phyloP scores from a whole-genome alignment of 2,797 vertebrate genomes.

The Eulemur mongoz region DNA sequence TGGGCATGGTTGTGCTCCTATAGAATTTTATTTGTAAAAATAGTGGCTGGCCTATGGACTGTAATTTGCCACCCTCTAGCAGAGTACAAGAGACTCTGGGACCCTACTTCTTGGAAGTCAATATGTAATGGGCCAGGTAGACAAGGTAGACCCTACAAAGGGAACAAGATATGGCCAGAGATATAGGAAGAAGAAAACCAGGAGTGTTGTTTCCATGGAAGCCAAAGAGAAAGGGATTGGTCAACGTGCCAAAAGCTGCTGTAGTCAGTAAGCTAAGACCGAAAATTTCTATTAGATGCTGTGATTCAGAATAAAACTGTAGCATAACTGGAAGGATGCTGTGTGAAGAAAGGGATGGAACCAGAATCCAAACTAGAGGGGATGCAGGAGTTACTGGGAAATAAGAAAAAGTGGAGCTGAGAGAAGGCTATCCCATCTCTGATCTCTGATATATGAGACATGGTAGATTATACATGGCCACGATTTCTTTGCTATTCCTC shows the following conservation, averaged over 20 bases:
- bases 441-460: neutral
- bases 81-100: neutral
- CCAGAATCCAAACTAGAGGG: neutral
- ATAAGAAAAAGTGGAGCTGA: neutral
- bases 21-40: conserved; percentile 25
- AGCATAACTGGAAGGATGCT: neutral
- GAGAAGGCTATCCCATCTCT: neutral
- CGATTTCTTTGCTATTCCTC: neutral
- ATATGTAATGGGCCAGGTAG: neutral
- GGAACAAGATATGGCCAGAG: neutral
- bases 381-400: neutral
- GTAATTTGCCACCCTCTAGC: neutral
- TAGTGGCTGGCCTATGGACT: neutral
- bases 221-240: neutral
- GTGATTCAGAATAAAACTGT: conserved; percentile 5
- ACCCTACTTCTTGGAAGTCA: neutral
- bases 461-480: neutral
- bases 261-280: neutral
- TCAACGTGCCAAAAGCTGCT: neutral
- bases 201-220: neutral
- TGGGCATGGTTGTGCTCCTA: neutral
- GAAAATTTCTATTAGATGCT: neutral
- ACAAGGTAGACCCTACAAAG: neutral
- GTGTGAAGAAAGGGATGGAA: neutral
- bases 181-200: neutral